phyloP scores from a whole-genome alignment of 2,888 invertebrate species.

The Schrankia costaestrigalis region DNA sequence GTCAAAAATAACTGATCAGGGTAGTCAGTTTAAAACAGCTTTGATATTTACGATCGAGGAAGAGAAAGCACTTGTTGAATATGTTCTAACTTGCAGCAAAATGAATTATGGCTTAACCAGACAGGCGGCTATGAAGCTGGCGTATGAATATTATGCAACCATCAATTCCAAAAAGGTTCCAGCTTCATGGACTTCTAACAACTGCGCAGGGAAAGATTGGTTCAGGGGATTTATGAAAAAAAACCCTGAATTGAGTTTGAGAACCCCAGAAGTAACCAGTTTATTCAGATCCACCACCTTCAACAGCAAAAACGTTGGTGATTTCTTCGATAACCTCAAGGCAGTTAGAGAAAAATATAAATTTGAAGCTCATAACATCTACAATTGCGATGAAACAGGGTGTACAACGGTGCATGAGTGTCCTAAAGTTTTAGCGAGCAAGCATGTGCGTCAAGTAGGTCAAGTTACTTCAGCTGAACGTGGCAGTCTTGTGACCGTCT shows the following conservation, averaged over 20 bases:
- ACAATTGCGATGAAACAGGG: constrained; percentile 13
- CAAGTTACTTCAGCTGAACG: constrained; percentile 12
- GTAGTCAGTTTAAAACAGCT: neutral
- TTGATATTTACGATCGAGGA: neutral
- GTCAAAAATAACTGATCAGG: neutral
- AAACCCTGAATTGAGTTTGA: constrained; percentile 7
- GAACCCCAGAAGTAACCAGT: constrained; percentile 2
- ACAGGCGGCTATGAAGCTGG: neutral
- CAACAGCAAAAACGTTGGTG: neutral
- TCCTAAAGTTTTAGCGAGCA: constrained; percentile 12
- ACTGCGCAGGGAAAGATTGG: neutral
- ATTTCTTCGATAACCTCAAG: neutral
- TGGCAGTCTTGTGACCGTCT: neutral
- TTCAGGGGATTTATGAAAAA: neutral
- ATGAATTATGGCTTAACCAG: neutral
- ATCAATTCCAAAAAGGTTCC: neutral
- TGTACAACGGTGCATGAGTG: constrained; percentile 7
- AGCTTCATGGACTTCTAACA: neutral
- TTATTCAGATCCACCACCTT: neutral
- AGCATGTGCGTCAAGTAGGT: constrained; percentile 6
- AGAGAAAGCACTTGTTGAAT: neutral
- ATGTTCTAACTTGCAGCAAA: neutral
- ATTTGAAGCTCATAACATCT: constrained; percentile 3
- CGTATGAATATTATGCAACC: neutral
- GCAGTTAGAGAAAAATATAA: neutral